These are phyloP conservation scores for Andrena minutula DNA, from an alignment of 2,888 invertebrate genomes.

Conservation along the genomic window DNA sequence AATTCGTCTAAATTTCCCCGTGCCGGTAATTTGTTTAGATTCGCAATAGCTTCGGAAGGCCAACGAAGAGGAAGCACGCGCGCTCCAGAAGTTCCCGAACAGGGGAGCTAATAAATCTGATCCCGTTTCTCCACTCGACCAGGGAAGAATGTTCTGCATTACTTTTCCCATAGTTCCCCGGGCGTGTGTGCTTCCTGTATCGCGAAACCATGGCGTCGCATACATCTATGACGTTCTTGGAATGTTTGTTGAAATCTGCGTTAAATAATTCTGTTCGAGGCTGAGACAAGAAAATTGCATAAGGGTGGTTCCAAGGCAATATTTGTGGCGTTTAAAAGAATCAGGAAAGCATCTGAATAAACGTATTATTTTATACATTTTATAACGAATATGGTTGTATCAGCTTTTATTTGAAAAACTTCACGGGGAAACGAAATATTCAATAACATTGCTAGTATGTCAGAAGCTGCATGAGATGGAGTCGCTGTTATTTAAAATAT, in stretches of 20 bases:
- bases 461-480: neutral
- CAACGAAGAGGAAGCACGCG: slow-evolving; percentile 21
- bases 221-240: slow-evolving; percentile 1
- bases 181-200: neutral
- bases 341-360: too few relatives aligned
- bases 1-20: slow-evolving; percentile 37
- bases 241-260: neutral
- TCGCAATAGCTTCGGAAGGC: neutral
- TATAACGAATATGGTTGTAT: too few relatives aligned
- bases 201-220: neutral
- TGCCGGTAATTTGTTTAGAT: slow-evolving; percentile 45
- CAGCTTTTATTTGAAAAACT: neutral
- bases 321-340: too few relatives aligned
- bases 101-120: slow-evolving; percentile 40
- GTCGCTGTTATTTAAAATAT: neutral
- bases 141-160: slow-evolving; percentile 25
- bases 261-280: neutral
- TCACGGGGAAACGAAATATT: neutral
- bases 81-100: slow-evolving; percentile 6
- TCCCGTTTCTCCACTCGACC: neutral
- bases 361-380: too few relatives aligned
- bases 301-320: too few relatives aligned
- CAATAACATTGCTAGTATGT: neutral
- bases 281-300: neutral
- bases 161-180: neutral